Evolutionary conservation across 2,888 invertebrate genomes (phyloP).

Genomic region (Heliconius hortense): DNA sequence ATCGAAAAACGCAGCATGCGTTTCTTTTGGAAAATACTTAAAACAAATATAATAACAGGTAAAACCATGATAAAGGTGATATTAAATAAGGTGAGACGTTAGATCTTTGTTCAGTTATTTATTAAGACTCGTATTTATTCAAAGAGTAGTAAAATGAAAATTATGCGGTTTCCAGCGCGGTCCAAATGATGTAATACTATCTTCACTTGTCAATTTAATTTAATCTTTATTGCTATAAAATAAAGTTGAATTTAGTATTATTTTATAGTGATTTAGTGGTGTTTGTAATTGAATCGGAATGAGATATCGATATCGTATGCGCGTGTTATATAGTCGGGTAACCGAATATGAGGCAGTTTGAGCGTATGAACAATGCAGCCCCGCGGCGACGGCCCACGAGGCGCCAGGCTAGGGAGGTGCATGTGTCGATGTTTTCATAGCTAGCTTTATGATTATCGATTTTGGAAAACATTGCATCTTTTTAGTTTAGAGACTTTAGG

Average conservation of each 20-base stretch:
- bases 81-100: conserved; percentile 76
- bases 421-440: not conserved
- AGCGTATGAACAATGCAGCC: conserved; percentile 73
- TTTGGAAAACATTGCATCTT: not conserved
- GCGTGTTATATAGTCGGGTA: conserved; percentile 73
- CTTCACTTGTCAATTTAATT: conserved; percentile 39
- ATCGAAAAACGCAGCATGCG: no score
- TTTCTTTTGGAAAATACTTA: not conserved
- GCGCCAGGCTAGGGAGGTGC: conserved; percentile 68
- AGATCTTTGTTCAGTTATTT: conserved; percentile 73
- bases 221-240: conserved; percentile 33
- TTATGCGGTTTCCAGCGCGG: conserved; percentile 61
- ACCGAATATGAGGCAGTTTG: conserved; percentile 79
- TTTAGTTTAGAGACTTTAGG: no score
- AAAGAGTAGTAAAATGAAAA: conserved; percentile 75
- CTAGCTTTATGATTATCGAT: not conserved
- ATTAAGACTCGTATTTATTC: conserved; percentile 69
- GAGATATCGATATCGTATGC: conserved; percentile 71
- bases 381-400: conserved; percentile 68
- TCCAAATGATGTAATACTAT: conserved; percentile 45
- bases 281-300: conserved; percentile 44
- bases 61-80: conserved; percentile 63
- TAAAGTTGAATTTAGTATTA: conserved; percentile 46
- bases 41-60: conserved; percentile 44
- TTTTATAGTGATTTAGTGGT: conserved; percentile 49